Conservation (phyloP, 2,888 invertebrate genomes). For the Ypsolopha scabrella region DNA sequence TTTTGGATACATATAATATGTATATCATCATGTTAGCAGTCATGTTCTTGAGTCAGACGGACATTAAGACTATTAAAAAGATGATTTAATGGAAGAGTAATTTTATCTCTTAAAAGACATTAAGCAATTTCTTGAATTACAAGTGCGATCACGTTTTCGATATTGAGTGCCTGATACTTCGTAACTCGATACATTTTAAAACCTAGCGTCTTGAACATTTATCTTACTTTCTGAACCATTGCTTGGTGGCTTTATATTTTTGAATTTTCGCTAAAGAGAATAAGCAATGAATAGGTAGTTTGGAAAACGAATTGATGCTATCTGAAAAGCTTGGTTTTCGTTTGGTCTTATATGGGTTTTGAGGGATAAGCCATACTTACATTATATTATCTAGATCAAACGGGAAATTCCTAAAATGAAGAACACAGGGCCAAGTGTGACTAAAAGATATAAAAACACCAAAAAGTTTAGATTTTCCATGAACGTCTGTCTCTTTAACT, state of each 20-base stretch:
- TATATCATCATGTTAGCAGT: no score
- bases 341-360: conserved; percentile 5
- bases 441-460: no score
- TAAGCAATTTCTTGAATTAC: conserved; percentile 37
- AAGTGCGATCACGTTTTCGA: conserved; percentile 52
- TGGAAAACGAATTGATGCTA: conserved; percentile 26
- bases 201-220: conserved; percentile 13
- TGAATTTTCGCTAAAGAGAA: conserved; percentile 52
- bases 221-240: conserved; percentile 34
- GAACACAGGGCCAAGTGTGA: no score
- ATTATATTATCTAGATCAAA: no score
- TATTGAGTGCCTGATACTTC: conserved; percentile 32
- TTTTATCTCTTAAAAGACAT: neutral
- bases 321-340: neutral
- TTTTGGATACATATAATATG: no score
- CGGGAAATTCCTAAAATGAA: no score
- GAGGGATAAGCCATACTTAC: conserved; percentile 13
- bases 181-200: conserved; percentile 59
- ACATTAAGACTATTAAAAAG: no score
- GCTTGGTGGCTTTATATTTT: conserved; percentile 37
- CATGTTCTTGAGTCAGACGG: no score
- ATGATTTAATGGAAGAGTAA: neutral
- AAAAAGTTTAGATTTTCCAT: no score
- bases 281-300: conserved; percentile 24
- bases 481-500: no score